Percentiles rank a stretch among this genome's conserved stretches.
phyloP scores from a whole-genome alignment of 2,113 vertebrate species.

The Oceanites oceanicus region DNA sequence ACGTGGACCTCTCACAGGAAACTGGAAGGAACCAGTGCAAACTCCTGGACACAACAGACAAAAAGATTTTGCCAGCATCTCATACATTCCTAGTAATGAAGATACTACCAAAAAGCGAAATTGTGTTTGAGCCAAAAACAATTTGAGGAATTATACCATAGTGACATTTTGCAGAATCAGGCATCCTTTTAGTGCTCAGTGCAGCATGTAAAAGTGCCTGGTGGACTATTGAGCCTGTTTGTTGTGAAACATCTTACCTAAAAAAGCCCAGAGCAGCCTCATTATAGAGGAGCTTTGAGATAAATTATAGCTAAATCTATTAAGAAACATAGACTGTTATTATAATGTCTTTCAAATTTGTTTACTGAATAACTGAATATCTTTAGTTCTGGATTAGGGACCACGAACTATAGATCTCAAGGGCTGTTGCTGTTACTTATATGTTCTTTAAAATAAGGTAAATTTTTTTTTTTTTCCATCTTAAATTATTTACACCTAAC shows the following conservation, averaged over 20 bases:
- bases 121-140: background rate
- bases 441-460: slow-evolving; percentile 3
- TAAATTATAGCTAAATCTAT: background rate
- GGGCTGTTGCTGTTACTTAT: background rate
- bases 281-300: background rate
- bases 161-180: background rate
- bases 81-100: background rate
- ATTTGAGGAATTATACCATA: background rate
- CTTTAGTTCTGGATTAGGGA: slow-evolving; percentile 37
- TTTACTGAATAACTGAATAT: slow-evolving; percentile 52
- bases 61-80: background rate
- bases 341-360: slow-evolving; percentile 54
- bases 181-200: background rate
- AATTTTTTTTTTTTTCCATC: slow-evolving; percentile 3
- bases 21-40: background rate
- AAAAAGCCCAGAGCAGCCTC: background rate
- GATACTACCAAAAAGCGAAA: background rate
- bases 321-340: background rate
- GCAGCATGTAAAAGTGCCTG: background rate
- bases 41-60: background rate
- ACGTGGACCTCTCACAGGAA: background rate
- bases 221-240: background rate
- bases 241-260: background rate
- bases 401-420: background rate
- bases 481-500: slow-evolving; percentile 53